Percentiles rank a stretch among this genome's conserved stretches.
phyloP scores from a whole-genome alignment of 2,113 vertebrate species.

The Rhinopomastus cyanomelas region DNA sequence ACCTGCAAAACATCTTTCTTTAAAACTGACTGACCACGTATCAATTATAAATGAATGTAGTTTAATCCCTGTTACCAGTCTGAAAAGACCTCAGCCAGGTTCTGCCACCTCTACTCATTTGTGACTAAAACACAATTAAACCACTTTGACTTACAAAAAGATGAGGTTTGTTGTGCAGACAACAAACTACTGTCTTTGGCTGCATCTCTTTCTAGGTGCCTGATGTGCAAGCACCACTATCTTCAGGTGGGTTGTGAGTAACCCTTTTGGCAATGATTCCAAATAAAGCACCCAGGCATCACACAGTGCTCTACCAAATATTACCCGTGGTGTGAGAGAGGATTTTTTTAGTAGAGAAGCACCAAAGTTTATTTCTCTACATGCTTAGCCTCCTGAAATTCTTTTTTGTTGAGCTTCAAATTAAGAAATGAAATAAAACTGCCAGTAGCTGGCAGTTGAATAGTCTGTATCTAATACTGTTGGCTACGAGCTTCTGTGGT shows the following conservation, averaged over 20 bases:
- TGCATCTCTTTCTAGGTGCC: neutral
- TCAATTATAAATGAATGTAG: constrained; percentile 53
- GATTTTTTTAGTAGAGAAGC: neutral
- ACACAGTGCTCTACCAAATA: neutral
- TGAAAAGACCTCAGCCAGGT: constrained; percentile 6
- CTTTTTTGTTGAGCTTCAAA: neutral
- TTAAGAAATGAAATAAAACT: constrained; percentile 24
- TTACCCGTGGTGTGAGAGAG: neutral
- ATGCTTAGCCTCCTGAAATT: neutral
- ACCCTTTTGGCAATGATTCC: neutral
- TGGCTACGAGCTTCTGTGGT: neutral
- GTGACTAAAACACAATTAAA: constrained; percentile 14
- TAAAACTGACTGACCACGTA: neutral
- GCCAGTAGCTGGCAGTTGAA: neutral
- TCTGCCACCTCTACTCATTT: neutral
- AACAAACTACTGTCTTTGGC: neutral
- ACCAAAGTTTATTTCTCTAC: neutral
- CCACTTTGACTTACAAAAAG: neutral
- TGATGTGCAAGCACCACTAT: neutral
- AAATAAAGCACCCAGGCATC: neutral
- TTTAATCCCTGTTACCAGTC: constrained; percentile 24
- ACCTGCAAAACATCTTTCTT: constrained; percentile 21
- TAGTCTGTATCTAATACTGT: neutral
- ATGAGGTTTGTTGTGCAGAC: neutral
- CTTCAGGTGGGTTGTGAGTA: neutral